phyloP scores from a whole-genome alignment of 2,797 vertebrate genomes.

The Amazona finschi region DNA sequence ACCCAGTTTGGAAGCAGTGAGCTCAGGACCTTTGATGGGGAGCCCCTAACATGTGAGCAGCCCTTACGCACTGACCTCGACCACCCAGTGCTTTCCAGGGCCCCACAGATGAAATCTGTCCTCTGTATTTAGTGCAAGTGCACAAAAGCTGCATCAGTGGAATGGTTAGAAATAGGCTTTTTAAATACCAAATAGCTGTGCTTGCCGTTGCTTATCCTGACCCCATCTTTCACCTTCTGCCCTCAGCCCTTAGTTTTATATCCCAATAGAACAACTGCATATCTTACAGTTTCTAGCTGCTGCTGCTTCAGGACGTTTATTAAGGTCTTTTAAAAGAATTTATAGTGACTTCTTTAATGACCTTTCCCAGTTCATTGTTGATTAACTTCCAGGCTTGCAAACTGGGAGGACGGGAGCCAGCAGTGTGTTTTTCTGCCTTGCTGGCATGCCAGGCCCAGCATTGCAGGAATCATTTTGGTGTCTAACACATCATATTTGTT shows the following conservation, averaged over 20 bases:
- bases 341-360: not conserved
- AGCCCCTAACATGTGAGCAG: not conserved
- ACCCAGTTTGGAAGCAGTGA: fast-evolving
- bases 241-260: not conserved
- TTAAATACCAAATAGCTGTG: not conserved
- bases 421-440: not conserved
- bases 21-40: not conserved
- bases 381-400: not conserved
- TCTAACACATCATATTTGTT: not conserved
- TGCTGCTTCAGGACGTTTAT: not conserved
- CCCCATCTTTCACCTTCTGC: not conserved
- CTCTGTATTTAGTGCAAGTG: not conserved
- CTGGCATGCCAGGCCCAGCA: not conserved
- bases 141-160: not conserved
- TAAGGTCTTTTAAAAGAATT: not conserved
- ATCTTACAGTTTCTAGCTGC: not conserved
- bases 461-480: not conserved
- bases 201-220: not conserved
- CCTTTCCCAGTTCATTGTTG: not conserved
- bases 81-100: not conserved
- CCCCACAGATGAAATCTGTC: not conserved
- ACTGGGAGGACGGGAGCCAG: not conserved
- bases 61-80: not conserved
- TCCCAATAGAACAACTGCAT: not conserved
- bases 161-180: not conserved